phyloP scores from a whole-genome alignment of 2,113 vertebrate species.

The Paradoxurus hermaphroditus region DNA sequence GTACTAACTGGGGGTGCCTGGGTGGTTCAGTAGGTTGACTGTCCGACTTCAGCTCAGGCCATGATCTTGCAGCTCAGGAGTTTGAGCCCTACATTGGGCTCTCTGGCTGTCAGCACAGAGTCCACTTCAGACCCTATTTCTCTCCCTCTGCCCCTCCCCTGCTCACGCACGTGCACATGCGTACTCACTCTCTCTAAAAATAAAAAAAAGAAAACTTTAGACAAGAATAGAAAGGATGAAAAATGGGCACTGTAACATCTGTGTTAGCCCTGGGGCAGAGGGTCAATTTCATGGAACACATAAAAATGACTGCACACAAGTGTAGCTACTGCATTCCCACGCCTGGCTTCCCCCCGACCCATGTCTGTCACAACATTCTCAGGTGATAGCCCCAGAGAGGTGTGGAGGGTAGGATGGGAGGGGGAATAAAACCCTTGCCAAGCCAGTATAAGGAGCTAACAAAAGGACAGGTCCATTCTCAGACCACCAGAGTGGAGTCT shows the following conservation, averaged over 20 bases:
- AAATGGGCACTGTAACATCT: neutral
- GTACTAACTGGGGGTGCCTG: neutral
- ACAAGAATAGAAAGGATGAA: neutral
- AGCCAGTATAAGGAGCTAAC: neutral
- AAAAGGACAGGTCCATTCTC: neutral
- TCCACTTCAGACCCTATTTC: too few species aligned
- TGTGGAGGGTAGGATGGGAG: accelerated
- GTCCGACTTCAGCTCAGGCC: too few species aligned
- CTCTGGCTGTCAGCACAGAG: too few species aligned
- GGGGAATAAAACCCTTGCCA: neutral
- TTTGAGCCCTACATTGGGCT: too few species aligned
- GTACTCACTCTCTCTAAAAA: too few species aligned
- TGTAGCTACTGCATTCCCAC: accelerated
- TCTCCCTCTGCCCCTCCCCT: too few species aligned
- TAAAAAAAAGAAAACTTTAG: neutral
- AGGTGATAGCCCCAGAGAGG: neutral
- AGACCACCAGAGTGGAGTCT: neutral
- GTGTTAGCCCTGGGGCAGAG: neutral
- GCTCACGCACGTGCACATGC: too few species aligned
- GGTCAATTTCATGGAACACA: neutral
- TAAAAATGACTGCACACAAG: neutral
- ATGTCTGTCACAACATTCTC: neutral
- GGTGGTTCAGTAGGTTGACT: too few species aligned
- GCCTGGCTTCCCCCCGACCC: neutral
- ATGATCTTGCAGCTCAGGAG: too few species aligned